Evolutionary conservation across 2,888 invertebrate species (phyloP).

Genomic region (Erebia aethiops): DNA sequence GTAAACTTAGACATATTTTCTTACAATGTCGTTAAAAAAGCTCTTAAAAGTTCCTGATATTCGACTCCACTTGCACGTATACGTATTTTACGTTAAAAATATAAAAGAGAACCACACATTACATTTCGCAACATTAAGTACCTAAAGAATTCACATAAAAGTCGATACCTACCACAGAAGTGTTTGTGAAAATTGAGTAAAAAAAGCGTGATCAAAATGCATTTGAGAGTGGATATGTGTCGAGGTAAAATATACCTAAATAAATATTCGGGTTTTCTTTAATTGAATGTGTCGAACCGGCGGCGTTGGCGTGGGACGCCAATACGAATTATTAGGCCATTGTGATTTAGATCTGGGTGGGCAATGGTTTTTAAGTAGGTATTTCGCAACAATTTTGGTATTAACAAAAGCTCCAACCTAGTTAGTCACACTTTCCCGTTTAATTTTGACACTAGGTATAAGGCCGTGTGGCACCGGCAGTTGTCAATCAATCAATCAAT

Average conservation of each 20-base stretch:
- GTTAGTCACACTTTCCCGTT: not conserved
- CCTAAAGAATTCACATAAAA: constrained; percentile 29
- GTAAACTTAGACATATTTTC: no score
- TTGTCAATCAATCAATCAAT: no score
- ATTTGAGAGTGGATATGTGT: constrained; percentile 35
- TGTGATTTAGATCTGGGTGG: constrained; percentile 64
- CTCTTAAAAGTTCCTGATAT: not conserved
- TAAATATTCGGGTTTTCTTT: constrained; percentile 54
- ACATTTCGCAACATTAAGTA: constrained; percentile 14
- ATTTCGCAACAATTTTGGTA: constrained; percentile 38
- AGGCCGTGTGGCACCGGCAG: no score
- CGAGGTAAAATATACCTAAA: constrained; percentile 42
- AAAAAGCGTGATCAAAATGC: constrained; percentile 32
- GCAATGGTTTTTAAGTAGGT: constrained; percentile 44
- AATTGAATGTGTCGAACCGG: constrained; percentile 53
- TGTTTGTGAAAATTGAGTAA: constrained; percentile 28
- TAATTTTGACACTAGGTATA: not conserved
- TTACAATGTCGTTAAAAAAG: not conserved
- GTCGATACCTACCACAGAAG: constrained; percentile 33
- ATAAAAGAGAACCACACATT: not conserved
- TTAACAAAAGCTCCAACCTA: not conserved
- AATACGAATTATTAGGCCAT: constrained; percentile 65
- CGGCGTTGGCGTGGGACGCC: constrained; percentile 61
- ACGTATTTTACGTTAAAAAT: constrained; percentile 10
- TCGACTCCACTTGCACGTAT: constrained; percentile 1